Base-by-base conservation (phyloP, 2,888 invertebrate genomes). In the Metalampra italica region DNA sequence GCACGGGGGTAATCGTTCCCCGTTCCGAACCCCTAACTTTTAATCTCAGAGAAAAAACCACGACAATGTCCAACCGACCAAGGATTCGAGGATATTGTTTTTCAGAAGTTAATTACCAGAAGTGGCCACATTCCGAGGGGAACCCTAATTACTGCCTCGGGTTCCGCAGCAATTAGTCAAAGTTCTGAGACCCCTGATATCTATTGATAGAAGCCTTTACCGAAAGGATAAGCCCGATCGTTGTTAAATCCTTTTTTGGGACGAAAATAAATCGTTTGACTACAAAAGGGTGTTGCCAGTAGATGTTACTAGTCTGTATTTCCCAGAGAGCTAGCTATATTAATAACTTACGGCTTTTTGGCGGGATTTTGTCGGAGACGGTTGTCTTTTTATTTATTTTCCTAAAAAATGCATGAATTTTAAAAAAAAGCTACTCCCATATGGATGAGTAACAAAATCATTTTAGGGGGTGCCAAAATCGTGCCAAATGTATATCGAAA, bases 151-250 rank as follows among this genome's bases (percentile, higher is more conserved):
- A 56, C 47, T 13, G 38, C 46, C 51, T 38, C 43, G 48, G 52
- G 48, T 46, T 46, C 52, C 39, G 51, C 52, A 55, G 52, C 52
- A 57, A 59, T 60, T 58, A 54, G 41, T 45, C 15, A 49, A 52
- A 52, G 42, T 52, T 52, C 49, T 9, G 49, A 44, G 49, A 43
- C 39, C 43, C 22, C 49, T 29, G 39, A 38, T 38, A 48, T 44
- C 51, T 42, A 32, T 32, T 11, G 32, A 40, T 30, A 38, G 46
- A 13, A 38, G 9, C 38, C n/a, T 38, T 38, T 32, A 9, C 9
- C 38, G 11, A 2, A 7, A 11, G 38, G 40, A 49, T 47, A 46
- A 30, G 45, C 32, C 42, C 50, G 50, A 54, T 54, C 50, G 54
- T 51, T 43, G 45, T 50, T 49, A 53, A 51, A 56, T 53, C 45